Base-by-base conservation (phyloP, 2,888 invertebrate genomes). In the Melanotus villosus region DNA sequence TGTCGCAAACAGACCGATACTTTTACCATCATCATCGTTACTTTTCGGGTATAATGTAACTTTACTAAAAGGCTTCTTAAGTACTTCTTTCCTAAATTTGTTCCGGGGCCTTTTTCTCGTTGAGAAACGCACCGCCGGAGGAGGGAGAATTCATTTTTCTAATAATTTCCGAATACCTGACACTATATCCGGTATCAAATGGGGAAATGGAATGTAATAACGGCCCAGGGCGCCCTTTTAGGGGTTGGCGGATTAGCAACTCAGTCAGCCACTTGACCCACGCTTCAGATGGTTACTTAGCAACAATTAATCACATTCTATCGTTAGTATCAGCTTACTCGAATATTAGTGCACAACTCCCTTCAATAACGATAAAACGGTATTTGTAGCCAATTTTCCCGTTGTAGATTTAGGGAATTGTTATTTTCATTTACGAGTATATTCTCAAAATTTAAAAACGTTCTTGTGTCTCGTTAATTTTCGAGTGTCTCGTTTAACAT, bases 241-340 rank as follows among this genome's bases (percentile, higher is more conserved):
- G 68, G 72, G 65, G 65, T 58, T 65, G 71, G 58, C 68, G 69
- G 72, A 75, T 75, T 75, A 65, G 73, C 72, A 71, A 72, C 71
- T 72, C 58, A 72, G 72, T 67, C 72, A 72, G 78, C 79, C 82
- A 83, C 83, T 84, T 83, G 84, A 83, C 82, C 84, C 75, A 78
- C 78, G 79, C 77, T 78, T 69, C 79, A 76, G 76, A 80, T 80
- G 82, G 84, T 84, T 81, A 83, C 84, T 82, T 83, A 81, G 84
- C 84, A 84, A 84, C 84, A 82, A 84, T 84, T 84, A 84, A 84
- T 84, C 83, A 83, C 82, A 82, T 81, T 80, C 81, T 81, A 81
- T 81, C 82, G 80, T 81, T 81, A 81, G 80, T 80, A 77, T 80
- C 80, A 76, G 80, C 79, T 81, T 80, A 79, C 80, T 54, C n/a